phyloP scores from a whole-genome alignment of 2,797 vertebrate genomes.

The Malacoraja senta region DNA sequence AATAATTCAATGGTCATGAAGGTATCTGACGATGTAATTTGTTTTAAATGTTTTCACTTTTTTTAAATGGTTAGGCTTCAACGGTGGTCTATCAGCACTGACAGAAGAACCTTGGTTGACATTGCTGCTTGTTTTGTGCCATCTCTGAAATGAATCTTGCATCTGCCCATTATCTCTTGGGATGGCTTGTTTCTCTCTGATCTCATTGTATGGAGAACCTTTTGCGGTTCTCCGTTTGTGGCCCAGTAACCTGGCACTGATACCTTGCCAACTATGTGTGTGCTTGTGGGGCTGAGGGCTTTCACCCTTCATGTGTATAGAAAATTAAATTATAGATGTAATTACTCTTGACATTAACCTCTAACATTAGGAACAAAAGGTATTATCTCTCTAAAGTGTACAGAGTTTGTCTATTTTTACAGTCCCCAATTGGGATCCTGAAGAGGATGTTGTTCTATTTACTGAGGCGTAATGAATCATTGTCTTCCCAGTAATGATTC shows the following conservation, averaged over 20 bases:
- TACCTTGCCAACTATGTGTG: background rate
- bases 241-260: background rate
- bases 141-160: background rate
- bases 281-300: background rate
- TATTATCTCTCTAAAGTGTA: constrained; percentile 16
- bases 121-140: background rate
- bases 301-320: background rate
- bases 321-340: background rate
- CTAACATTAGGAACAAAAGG: background rate
- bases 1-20: too few species aligned
- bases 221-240: background rate
- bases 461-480: background rate
- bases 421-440: background rate
- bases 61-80: background rate
- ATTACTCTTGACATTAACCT: background rate
- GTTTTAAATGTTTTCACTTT: background rate
- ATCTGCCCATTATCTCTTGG: background rate
- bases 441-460: background rate
- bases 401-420: background rate
- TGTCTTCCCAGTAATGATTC: background rate
- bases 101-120: background rate
- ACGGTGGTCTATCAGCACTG: background rate
- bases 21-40: background rate
- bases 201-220: background rate
- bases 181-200: background rate